phyloP scores from a whole-genome alignment of 1,140 invertebrate species.

The Phymorhynchus buccinoides region DNA sequence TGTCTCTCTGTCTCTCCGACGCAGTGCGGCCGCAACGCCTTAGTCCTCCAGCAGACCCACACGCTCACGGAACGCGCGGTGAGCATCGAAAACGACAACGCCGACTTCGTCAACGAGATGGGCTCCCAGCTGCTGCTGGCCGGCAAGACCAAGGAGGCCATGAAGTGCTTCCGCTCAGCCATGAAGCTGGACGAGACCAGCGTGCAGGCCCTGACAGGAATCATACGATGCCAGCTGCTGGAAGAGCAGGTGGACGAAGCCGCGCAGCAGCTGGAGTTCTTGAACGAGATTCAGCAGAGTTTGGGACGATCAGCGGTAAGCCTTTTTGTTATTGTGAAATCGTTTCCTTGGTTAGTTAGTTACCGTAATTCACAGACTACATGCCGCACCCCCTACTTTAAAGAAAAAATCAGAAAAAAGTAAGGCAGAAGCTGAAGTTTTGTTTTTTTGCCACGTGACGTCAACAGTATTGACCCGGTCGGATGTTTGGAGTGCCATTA shows the following conservation, averaged over 20 bases:
- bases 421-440: no score
- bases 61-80: conserved; percentile 84
- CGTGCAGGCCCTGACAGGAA: conserved; percentile 82
- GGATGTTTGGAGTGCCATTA: no score
- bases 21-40: conserved; percentile 82
- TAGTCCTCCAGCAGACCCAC: conserved; percentile 82
- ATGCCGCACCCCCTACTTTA: no score
- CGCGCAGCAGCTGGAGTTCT: conserved; percentile 87
- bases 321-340: no score
- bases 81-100: conserved; percentile 80
- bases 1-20: no score
- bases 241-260: conserved; percentile 79
- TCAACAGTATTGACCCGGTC: no score
- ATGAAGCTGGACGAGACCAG: conserved; percentile 88
- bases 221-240: conserved; percentile 85
- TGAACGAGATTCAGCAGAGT: conserved; percentile 85
- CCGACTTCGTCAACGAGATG: conserved; percentile 84
- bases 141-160: conserved; percentile 83
- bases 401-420: no score
- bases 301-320: conserved; percentile 75
- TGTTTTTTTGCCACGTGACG: no score
- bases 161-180: conserved; percentile 84
- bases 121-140: conserved; percentile 85
- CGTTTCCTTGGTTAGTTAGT: no score
- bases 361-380: no score